phyloP scores from a whole-genome alignment of 2,888 invertebrate species.

The Dione juno region DNA sequence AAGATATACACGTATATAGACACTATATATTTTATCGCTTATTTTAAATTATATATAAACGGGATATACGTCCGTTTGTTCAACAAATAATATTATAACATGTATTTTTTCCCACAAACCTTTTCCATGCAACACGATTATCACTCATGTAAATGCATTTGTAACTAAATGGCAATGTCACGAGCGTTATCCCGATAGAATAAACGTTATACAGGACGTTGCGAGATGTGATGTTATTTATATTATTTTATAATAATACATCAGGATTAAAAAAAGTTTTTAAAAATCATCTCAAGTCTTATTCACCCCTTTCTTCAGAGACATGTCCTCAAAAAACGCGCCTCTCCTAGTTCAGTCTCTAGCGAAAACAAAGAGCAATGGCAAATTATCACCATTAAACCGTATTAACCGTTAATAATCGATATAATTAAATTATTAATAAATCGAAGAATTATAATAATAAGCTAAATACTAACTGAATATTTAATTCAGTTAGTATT shows the following conservation, averaged over 20 bases:
- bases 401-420: no score
- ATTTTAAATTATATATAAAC: constrained; percentile 36
- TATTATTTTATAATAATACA: not conserved
- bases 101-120: constrained; percentile 28
- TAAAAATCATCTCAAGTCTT: no score
- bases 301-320: no score
- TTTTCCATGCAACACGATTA: constrained; percentile 40
- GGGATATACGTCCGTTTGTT: constrained; percentile 34
- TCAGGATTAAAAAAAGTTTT: not conserved
- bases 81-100: constrained; percentile 35
- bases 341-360: no score
- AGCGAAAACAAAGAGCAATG: no score
- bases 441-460: no score
- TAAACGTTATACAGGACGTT: constrained; percentile 46
- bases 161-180: constrained; percentile 39
- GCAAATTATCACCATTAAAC: no score
- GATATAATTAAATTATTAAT: no score
- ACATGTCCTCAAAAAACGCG: no score
- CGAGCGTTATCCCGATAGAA: constrained; percentile 42
- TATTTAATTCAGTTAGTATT: no score
- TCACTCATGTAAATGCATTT: constrained; percentile 27
- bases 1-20: constrained; percentile 3
- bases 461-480: no score
- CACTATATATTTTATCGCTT: no score
- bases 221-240: constrained; percentile 34